Evolutionary conservation across 2,888 invertebrate species (phyloP).

Genomic region (Perizoma flavofasciatum): DNA sequence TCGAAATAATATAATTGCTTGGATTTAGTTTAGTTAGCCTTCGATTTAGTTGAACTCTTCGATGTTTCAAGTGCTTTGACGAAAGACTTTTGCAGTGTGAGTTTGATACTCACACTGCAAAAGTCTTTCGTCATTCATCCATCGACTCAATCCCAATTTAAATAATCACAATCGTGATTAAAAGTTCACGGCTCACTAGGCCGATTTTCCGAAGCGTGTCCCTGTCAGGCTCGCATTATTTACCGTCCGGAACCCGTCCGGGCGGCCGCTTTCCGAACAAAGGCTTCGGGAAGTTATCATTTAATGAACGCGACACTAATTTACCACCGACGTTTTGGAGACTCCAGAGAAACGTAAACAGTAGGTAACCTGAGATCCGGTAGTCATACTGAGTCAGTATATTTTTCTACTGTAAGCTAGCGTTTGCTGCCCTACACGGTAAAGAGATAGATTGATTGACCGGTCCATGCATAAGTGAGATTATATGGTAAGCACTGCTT

Average conservation of each 20-base stretch:
- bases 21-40: too few relatives aligned
- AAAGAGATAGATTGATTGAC: too few relatives aligned
- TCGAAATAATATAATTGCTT: too few relatives aligned
- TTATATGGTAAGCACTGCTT: too few relatives aligned
- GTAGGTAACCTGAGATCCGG: not conserved
- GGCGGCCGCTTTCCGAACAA: conserved; percentile 27
- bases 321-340: conserved; percentile 43
- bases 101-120: too few relatives aligned
- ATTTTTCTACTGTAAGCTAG: too few relatives aligned
- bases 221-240: conserved; percentile 43
- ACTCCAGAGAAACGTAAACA: conserved; percentile 21
- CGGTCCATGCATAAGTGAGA: too few relatives aligned
- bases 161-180: conserved; percentile 17
- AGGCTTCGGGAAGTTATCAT: conserved; percentile 44
- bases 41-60: too few relatives aligned
- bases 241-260: conserved; percentile 37
- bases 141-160: conserved; percentile 9
- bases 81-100: too few relatives aligned
- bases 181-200: conserved; percentile 21
- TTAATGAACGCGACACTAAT: conserved; percentile 52
- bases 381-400: too few relatives aligned
- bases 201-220: conserved; percentile 30
- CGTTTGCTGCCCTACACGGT: too few relatives aligned
- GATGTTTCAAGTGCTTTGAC: too few relatives aligned
- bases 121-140: conserved; percentile 1